Evolutionary conservation across 1,140 invertebrate genomes (phyloP).

Genomic region (Pinna nobilis): DNA sequence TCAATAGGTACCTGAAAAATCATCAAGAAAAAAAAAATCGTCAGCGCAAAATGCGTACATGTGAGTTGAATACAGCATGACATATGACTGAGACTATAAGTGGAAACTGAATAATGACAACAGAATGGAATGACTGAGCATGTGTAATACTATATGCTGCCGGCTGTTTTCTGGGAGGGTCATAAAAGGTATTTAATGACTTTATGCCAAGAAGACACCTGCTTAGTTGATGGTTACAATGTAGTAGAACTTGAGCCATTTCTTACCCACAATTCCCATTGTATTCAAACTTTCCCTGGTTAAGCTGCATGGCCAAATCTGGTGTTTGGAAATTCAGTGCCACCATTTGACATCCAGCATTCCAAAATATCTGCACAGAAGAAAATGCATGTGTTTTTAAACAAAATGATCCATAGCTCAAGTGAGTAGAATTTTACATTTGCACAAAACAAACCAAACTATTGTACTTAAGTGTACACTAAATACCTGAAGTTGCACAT

Average conservation of each 20-base stretch:
- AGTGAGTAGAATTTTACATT: too few species aligned
- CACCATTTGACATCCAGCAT: constrained; percentile 99
- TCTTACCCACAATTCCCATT: constrained; percentile 96
- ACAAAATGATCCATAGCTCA: background rate
- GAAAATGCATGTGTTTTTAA: background rate
- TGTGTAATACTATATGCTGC: too few species aligned
- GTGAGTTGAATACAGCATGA: background rate
- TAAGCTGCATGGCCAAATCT: constrained; percentile 99
- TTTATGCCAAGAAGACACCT: background rate
- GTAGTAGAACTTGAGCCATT: too few species aligned
- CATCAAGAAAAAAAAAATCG: background rate
- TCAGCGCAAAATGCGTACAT: background rate
- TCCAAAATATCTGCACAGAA: constrained; percentile 91
- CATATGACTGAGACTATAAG: too few species aligned
- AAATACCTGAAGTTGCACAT: too few species aligned
- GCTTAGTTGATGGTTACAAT: background rate
- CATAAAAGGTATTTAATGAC: too few species aligned
- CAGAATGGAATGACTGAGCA: too few species aligned
- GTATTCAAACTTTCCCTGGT: constrained; percentile 99
- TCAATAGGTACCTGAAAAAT: constrained; percentile 94
- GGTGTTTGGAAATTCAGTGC: constrained; percentile 99
- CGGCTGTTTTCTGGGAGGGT: too few species aligned
- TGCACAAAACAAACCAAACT: too few species aligned
- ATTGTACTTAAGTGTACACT: too few species aligned
- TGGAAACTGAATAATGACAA: too few species aligned